These are phyloP conservation scores for Megalurothrips usitatus DNA, from an alignment of 2,888 invertebrate species.

Conservation along the genomic window DNA sequence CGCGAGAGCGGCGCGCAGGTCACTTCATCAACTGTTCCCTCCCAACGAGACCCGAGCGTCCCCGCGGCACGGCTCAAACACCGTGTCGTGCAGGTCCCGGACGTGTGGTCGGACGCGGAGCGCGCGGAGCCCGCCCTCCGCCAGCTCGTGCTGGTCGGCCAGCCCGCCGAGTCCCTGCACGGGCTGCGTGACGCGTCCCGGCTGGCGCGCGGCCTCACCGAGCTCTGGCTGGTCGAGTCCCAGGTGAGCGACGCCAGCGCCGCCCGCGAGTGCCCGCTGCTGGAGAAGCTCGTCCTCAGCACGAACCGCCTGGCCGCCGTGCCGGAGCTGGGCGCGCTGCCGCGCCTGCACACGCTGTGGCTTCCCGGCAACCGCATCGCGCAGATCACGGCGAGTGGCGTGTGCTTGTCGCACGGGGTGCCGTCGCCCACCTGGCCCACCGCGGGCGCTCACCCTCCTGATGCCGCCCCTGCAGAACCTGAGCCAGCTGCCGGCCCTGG, in stretches of 20 bases:
- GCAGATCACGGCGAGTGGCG: neutral
- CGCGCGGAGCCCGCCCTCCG: neutral
- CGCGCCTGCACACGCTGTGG: neutral
- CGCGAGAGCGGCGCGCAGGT: neutral
- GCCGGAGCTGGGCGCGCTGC: neutral
- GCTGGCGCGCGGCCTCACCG: neutral
- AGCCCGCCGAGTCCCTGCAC: neutral
- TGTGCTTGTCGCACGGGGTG: neutral
- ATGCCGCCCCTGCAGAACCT: neutral
- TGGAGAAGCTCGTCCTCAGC: slow-evolving; percentile 12
- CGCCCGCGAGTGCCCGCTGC: neutral
- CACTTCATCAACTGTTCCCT: neutral
- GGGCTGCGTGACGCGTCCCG: neutral
- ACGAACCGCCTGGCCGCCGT: slow-evolving; percentile 1
- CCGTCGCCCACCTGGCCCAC: neutral
- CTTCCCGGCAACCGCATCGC: slow-evolving; percentile 15
- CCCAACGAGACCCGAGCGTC: neutral
- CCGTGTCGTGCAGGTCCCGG: neutral
- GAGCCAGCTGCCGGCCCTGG: neutral
- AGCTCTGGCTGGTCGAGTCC: slow-evolving; percentile 9
- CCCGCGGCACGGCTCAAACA: neutral
- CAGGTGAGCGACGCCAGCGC: neutral
- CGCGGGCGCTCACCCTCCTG: neutral
- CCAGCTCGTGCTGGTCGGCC: slow-evolving; percentile 2
- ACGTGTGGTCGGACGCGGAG: neutral